A percentile compares a stretch with the other conserved stretches of the same genome.
phyloP scores from a whole-genome alignment of 2,113 vertebrate species.

The Vulpes lagopus region DNA sequence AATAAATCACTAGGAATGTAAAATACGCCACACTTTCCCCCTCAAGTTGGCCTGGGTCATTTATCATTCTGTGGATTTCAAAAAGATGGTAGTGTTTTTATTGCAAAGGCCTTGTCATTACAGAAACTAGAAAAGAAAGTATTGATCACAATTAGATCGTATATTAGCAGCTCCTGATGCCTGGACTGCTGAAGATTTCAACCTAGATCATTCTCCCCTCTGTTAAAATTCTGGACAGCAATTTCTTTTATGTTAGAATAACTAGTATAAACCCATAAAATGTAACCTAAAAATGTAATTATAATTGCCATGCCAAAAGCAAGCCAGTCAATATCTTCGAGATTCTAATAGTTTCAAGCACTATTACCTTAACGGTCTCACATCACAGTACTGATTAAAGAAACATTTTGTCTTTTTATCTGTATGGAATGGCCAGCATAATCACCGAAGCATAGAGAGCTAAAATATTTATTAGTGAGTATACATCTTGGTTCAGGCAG shows the following conservation, averaged over 20 bases:
- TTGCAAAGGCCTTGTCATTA: constrained; percentile 84
- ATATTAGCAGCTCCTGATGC: constrained; percentile 81
- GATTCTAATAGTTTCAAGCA: constrained; percentile 89
- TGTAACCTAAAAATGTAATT: constrained; percentile 85
- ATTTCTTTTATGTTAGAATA: constrained; percentile 82
- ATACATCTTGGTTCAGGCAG: constrained; percentile 80
- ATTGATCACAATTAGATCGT: constrained; percentile 86
- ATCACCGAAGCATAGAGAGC: constrained; percentile 84
- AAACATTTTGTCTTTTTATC: constrained; percentile 90
- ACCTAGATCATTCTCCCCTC: constrained; percentile 54
- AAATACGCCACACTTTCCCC: constrained; percentile 81
- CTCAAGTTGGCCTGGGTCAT: constrained; percentile 71
- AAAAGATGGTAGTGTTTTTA: constrained; percentile 87
- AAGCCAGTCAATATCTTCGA: constrained; percentile 86
- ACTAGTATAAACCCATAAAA: constrained; percentile 84
- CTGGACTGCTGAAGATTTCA: constrained; percentile 77
- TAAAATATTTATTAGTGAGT: constrained; percentile 89
- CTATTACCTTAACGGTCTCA: constrained; percentile 89
- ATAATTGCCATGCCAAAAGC: constrained; percentile 86
- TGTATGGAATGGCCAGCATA: constrained; percentile 86
- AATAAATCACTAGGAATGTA: constrained; percentile 83
- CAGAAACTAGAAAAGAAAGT: constrained; percentile 86
- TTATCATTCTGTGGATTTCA: constrained; percentile 84
- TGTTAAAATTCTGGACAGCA: constrained; percentile 77
- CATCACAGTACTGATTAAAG: constrained; percentile 90